Percentiles rank a stretch among this genome's conserved stretches.
Conservation (phyloP, 2,797 vertebrate genomes). For the Brachyalestes nurse region DNA sequence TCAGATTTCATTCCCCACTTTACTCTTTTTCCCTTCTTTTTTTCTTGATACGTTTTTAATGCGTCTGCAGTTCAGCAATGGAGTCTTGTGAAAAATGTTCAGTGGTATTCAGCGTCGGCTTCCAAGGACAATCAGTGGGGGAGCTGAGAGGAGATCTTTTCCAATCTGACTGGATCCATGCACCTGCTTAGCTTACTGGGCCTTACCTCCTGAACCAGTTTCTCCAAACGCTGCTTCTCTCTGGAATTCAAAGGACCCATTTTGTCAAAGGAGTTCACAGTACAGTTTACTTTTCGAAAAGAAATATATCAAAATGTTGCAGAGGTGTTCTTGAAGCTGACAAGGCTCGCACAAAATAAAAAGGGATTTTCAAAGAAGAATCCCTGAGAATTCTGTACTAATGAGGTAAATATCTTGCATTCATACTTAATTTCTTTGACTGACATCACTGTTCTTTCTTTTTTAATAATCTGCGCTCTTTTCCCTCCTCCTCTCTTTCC, state of each 20-base stretch:
- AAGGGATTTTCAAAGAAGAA: conserved; percentile 65
- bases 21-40: conserved; percentile 59
- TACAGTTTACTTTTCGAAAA: conserved; percentile 76
- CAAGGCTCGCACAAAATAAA: conserved; percentile 67
- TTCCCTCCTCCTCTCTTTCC: conserved; percentile 49
- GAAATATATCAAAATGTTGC: conserved; percentile 63
- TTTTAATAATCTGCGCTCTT: conserved; percentile 47
- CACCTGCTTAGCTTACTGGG: conserved; percentile 86
- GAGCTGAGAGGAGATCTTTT: conserved; percentile 76
- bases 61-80: conserved; percentile 71
- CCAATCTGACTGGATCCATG: conserved; percentile 78
- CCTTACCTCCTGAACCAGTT: conserved; percentile 80
- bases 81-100: conserved; percentile 76
- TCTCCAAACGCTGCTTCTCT: conserved; percentile 73
- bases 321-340: conserved; percentile 60
- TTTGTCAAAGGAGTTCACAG: conserved; percentile 81
- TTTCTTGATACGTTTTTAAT: conserved; percentile 46
- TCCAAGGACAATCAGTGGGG: conserved; percentile 82
- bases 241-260: conserved; percentile 86
- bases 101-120: conserved; percentile 75
- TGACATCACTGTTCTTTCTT: conserved; percentile 33
- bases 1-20: conserved; percentile 61
- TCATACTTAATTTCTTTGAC: conserved; percentile 60
- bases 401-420: conserved; percentile 83
- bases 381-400: conserved; percentile 67